Percentiles rank a stretch among this genome's conserved stretches.
Conservation (phyloP, 2,113 vertebrate species). For the Stigmatopora nigra region DNA sequence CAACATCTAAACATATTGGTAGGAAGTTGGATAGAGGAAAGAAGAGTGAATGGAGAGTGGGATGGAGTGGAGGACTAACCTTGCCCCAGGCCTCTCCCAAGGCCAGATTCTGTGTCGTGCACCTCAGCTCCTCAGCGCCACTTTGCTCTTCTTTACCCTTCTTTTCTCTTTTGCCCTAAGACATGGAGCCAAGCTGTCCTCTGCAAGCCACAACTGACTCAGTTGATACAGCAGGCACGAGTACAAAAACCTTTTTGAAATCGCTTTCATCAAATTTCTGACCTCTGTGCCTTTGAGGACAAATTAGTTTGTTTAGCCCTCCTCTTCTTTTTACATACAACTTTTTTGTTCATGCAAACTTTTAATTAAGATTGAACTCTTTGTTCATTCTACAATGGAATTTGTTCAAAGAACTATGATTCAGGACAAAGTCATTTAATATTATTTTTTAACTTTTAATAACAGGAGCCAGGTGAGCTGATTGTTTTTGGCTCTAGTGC, state of each 20-base stretch:
- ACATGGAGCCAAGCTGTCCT: constrained; percentile 54
- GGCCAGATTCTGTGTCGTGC: constrained; percentile 32
- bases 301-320: constrained; percentile 35
- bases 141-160: constrained; percentile 46
- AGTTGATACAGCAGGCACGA: constrained; percentile 35
- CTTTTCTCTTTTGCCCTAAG: constrained; percentile 53
- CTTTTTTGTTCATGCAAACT: constrained; percentile 21
- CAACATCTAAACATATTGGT: neutral
- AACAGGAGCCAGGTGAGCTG: constrained; percentile 30
- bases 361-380: constrained; percentile 24
- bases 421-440: constrained; percentile 29
- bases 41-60: constrained; percentile 17
- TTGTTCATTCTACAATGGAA: constrained; percentile 20
- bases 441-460: constrained; percentile 30
- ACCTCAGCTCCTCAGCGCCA: constrained; percentile 42
- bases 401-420: constrained; percentile 28
- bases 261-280: constrained; percentile 18
- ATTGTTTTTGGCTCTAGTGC: constrained; percentile 46
- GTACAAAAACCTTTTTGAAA: constrained; percentile 40
- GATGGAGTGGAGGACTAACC: constrained; percentile 51
- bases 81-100: constrained; percentile 65
- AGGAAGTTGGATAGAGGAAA: constrained; percentile 2
- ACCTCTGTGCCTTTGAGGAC: constrained; percentile 34
- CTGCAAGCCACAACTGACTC: constrained; percentile 19
- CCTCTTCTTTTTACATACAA: constrained; percentile 24